Base-by-base conservation (phyloP, 1,140 invertebrate species). In the Hylaeus anthracinus region DNA sequence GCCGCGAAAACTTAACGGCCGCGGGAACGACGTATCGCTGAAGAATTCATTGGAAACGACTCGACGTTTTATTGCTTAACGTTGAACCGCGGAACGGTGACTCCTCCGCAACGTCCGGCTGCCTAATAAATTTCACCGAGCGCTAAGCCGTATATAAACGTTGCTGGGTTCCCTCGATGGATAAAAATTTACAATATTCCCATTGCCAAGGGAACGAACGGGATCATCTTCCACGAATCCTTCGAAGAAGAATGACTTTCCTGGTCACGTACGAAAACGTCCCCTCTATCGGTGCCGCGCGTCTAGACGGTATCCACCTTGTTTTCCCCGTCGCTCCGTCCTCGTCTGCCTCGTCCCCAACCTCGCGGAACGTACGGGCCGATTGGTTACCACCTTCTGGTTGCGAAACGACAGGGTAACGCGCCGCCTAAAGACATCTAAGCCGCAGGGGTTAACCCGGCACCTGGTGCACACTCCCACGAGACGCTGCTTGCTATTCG, bases 381-480 rank as follows among this genome's bases (percentile, higher is more conserved):
- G 85, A 84, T 81, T 86, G 89, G 88, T 88, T 88, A 88, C 82
- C 88, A 89, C 71, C 83, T 88, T 88, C 83, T 84, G 88, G 86
- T 85, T 87, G 71, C 85, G 86, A 66, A 82, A 75, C 82, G 83
- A 84, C 86, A 84, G 81, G 72, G 86, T 88, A 89, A 89, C 87
- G 84, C 89, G 87, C 82, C 80, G 82, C 84, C 89, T 84, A 84
- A 88, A 91, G 90, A 90, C 88, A 85, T 87, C 90, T 92, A 92
- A 92, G 92, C 92, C 91, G 84, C 87, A 85, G 90, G 90, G 91
- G 89, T 91, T 92, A 91, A 90, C 89, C 91, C 88, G 79, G 84
- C 92, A 92, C 92, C 92, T 92, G 92, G 92, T 92, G 92, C 92
- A 86, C 89, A 87, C 88, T 90, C 92, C 92, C 90, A 88, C 87